Evolutionary conservation across 2,888 invertebrate genomes (phyloP).

Genomic region (Serripes groenlandicus): DNA sequence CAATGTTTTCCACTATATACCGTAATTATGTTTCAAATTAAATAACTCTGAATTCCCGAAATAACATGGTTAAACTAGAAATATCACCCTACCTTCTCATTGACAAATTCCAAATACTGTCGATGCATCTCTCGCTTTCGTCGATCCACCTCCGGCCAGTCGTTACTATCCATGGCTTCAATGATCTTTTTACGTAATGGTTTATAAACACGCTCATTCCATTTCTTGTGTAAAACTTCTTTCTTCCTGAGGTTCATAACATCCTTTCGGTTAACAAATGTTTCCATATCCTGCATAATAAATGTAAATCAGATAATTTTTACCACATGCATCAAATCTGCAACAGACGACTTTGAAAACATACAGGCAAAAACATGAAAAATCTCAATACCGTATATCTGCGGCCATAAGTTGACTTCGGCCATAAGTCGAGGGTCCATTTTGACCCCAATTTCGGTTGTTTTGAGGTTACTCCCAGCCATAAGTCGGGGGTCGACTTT

Average conservation of each 20-base stretch:
- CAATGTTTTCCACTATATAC: too few species aligned
- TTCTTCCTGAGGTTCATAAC: conserved; percentile 80
- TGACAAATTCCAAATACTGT: conserved; percentile 85
- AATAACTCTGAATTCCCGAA: too few species aligned
- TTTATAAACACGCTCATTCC: conserved; percentile 84
- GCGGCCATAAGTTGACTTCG: too few species aligned
- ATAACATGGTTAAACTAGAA: too few species aligned
- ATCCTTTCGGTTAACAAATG: conserved; percentile 74
- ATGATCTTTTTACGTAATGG: conserved; percentile 83
- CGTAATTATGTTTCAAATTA: too few species aligned
- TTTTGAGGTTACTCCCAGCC: too few species aligned
- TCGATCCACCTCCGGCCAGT: conserved; percentile 78
- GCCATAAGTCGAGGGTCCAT: too few species aligned
- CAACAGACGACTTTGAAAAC: not conserved
- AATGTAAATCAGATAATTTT: not conserved
- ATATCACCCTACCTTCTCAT: conserved; percentile 85
- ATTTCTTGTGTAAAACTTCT: conserved; percentile 85
- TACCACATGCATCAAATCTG: not conserved
- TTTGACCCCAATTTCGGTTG: too few species aligned
- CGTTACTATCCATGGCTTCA: conserved; percentile 78
- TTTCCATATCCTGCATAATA: conserved; percentile 76
- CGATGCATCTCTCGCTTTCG: conserved; percentile 82
- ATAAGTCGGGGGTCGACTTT: too few species aligned
- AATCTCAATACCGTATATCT: too few species aligned
- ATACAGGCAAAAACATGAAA: too few species aligned